phyloP scores from a whole-genome alignment of 2,888 invertebrate genomes.

The Allolobophora icterica region DNA sequence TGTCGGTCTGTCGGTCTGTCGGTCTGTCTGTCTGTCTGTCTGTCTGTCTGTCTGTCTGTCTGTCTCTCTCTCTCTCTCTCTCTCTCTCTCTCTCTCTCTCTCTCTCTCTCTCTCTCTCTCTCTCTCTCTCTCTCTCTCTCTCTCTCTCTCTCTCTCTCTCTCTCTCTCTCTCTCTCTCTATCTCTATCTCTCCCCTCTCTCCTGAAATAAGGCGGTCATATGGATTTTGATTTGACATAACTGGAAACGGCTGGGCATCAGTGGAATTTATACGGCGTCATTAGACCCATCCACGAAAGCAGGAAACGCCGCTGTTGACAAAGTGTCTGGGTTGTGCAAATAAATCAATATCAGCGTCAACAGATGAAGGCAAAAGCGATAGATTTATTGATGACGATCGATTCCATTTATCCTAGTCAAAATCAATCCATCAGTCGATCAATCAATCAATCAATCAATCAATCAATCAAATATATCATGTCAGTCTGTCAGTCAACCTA shows the following conservation, averaged over 20 bases:
- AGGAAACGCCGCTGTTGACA: background rate
- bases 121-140: background rate
- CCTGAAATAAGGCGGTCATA: too few relatives aligned
- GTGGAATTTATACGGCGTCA: background rate
- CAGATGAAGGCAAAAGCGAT: background rate
- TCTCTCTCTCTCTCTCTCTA: too few relatives aligned
- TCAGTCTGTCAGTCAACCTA: background rate
- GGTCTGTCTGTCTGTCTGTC: background rate
- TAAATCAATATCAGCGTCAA: background rate
- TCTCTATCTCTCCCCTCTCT: too few relatives aligned
- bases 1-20: background rate
- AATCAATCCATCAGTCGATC: too few relatives aligned
- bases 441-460: too few relatives aligned
- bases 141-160: background rate
- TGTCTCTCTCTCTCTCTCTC: background rate
- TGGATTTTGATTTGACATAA: too few relatives aligned
- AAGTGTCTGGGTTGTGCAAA: background rate
- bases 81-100: background rate
- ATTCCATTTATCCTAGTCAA: background rate
- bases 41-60: background rate
- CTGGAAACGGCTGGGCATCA: too few relatives aligned
- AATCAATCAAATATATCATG: background rate
- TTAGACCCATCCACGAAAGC: background rate
- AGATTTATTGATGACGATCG: background rate
- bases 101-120: background rate